Evolutionary conservation across 2,797 vertebrate species (phyloP), one percentile per base, ranked within the genome.

Genomic region (Acridotheres tristis): DNA sequence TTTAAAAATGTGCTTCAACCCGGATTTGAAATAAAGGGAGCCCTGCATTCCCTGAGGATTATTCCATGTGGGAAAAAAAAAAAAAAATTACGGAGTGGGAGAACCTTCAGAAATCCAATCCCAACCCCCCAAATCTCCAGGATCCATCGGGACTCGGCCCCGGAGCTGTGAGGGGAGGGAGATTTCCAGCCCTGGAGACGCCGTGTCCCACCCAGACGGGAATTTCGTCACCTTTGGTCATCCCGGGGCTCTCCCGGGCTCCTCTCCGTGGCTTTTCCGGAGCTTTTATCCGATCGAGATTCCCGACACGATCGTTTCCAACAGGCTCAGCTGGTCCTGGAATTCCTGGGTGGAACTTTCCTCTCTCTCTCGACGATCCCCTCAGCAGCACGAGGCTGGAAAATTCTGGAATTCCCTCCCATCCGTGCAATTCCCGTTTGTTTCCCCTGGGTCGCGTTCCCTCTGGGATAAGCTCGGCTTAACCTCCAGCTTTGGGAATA

Each of bases 371-470:
- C 36, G 36, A 53, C 17, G 30, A 19, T 53, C 7, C 0, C 40
- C 36, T 55, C 19, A 11, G 81, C 63, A 85, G 25, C 48, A 9
- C 45, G 4, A 48, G 45, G 57, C 6, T 2, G 5, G 62, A 51
- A 73, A 53, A 62, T 54, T 38, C 79, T 0, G 0, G 48, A 13
- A 17, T 45, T 32, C 62, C 14, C 66, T 17, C 55, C 36, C 6
- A 0, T 3, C 10, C 0, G 0, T 0, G 3, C 10, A 3, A 32
- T 61, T 61, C 55, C 66, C 5, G 1, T 8, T 30, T 42, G 16
- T 2, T 36, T 36, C 36, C 11, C 26, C 36, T 1, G 3, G 8
- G 7, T 51, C 15, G 30, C 13, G 29, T 13, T 27, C 22, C 19
- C 4, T 7, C 62, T 15, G 59, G 55, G n/a, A 62, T 22, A 4